phyloP scores from a whole-genome alignment of 2,113 vertebrate genomes.

The Melospiza melodia region DNA sequence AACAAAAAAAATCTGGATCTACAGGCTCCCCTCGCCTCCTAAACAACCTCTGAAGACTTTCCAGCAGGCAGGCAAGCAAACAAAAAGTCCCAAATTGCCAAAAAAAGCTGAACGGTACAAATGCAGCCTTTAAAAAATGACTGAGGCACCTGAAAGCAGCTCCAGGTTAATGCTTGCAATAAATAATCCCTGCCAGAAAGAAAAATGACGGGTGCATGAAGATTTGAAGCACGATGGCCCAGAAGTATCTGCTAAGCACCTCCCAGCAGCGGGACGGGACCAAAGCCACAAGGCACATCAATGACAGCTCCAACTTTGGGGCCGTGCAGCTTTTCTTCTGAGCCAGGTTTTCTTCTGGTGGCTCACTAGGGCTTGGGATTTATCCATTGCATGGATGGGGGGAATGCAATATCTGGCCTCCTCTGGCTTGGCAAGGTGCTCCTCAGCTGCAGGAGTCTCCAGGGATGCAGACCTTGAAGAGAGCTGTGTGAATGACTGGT shows the following conservation, averaged over 20 bases:
- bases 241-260: not conserved
- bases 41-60: constrained; percentile 28
- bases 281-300: not conserved
- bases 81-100: constrained; percentile 4
- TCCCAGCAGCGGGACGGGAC: not conserved
- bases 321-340: not conserved
- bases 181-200: not conserved
- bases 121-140: not conserved
- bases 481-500: not conserved
- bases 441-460: not conserved
- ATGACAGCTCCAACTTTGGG: not conserved
- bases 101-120: not conserved
- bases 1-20: not conserved
- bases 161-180: not conserved
- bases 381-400: not conserved
- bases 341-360: not conserved
- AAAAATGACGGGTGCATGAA: not conserved
- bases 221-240: not conserved
- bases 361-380: not conserved
- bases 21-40: not conserved
- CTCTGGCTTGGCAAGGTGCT: not conserved
- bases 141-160: not conserved
- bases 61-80: not conserved
- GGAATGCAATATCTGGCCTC: not conserved
- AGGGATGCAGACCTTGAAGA: not conserved